A percentile compares a stretch with the other conserved stretches of the same genome.
These are phyloP conservation scores for Heliconius hermathena DNA, from an alignment of 1,140 invertebrate genomes.

Conservation along the genomic window DNA sequence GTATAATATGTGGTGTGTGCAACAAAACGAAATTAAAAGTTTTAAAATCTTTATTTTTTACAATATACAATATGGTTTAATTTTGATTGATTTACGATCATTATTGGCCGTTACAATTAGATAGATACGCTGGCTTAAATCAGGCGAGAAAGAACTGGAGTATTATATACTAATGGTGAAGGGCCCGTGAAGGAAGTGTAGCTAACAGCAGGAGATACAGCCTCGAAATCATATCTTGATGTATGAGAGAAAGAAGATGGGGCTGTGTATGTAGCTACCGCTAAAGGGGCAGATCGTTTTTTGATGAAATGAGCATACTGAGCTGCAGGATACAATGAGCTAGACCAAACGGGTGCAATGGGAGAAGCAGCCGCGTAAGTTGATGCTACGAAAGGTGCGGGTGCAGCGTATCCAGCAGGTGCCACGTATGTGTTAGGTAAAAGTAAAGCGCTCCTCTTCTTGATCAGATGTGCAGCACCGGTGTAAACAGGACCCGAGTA, in stretches of 20 bases:
- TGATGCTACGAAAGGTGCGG: slow-evolving; percentile 36
- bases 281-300: slow-evolving; percentile 58
- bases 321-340: slow-evolving; percentile 13
- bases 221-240: slow-evolving; percentile 51
- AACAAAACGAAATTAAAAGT: not conserved
- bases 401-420: slow-evolving; percentile 32
- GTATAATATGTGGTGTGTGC: not conserved
- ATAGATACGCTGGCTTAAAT: not conserved
- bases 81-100: not conserved
- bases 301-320: slow-evolving; percentile 58
- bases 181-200: not conserved
- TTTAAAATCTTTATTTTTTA: not conserved
- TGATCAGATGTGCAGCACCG: slow-evolving; percentile 51
- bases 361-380: slow-evolving; percentile 48
- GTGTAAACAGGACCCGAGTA: slow-evolving; percentile 18
- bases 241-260: slow-evolving; percentile 50
- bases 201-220: slow-evolving; percentile 25
- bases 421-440: slow-evolving; percentile 41
- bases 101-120: not conserved
- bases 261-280: slow-evolving; percentile 44
- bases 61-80: not conserved
- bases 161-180: not conserved
- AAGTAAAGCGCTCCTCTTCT: slow-evolving; percentile 52
- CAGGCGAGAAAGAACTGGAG: slow-evolving; percentile 9
- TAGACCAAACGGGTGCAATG: not conserved